Evolutionary conservation across 1,140 invertebrate species (phyloP).

Genomic region (Cylas formicarius): DNA sequence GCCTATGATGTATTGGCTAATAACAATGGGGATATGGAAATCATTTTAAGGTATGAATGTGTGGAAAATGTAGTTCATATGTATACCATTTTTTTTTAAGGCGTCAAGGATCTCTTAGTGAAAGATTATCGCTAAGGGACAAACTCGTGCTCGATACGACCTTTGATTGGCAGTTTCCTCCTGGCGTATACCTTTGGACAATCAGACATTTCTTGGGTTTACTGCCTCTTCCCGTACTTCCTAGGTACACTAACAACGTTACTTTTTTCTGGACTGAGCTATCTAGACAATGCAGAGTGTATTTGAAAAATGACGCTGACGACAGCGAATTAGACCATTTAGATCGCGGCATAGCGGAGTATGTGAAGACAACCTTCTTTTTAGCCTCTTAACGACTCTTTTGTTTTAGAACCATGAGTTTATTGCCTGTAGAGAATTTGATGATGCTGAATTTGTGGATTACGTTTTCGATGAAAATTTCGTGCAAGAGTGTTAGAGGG

Average conservation of each 20-base stretch:
- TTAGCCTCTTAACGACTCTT: too few species aligned
- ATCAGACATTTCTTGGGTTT: conserved; percentile 26
- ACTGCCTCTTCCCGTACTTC: conserved; percentile 24
- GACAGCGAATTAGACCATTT: conserved; percentile 16
- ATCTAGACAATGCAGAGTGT: too few species aligned
- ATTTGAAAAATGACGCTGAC: conserved; percentile 17
- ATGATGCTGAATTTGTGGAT: conserved; percentile 15
- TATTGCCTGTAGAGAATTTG: conserved; percentile 16
- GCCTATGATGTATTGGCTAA: conserved; percentile 5
- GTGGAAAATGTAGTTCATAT: not conserved
- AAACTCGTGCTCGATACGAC: conserved; percentile 11
- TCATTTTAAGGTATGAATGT: conserved; percentile 11
- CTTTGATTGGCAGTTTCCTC: conserved; percentile 6
- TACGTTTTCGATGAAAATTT: conserved; percentile 18
- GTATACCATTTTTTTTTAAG: conserved; percentile 10
- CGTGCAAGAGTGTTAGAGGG: not conserved
- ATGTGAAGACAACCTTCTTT: too few species aligned
- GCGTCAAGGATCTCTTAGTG: conserved; percentile 14
- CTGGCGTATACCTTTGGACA: conserved; percentile 23
- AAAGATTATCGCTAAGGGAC: conserved; percentile 17
- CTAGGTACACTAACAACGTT: conserved; percentile 14
- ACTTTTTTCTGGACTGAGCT: too few species aligned
- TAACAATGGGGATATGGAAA: not conserved
- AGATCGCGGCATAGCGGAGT: too few species aligned
- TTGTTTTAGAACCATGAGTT: conserved; percentile 18